Conservation (phyloP, 2,888 invertebrate genomes). For the Tiliacea aurago region DNA sequence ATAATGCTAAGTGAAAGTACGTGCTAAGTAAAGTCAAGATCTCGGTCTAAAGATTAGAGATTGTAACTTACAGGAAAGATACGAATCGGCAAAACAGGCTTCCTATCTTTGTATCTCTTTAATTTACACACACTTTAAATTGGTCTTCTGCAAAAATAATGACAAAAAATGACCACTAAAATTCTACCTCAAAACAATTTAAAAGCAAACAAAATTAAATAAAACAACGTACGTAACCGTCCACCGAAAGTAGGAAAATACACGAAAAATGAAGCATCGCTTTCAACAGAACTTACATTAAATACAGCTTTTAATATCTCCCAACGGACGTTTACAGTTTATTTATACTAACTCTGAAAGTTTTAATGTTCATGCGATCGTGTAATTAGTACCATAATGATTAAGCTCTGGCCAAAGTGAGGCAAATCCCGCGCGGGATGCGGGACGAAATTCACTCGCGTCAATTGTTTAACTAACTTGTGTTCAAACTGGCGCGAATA, state of each 20-base stretch:
- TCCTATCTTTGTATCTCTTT: no score
- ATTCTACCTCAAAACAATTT: neutral
- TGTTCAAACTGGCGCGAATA: neutral
- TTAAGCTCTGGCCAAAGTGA: neutral
- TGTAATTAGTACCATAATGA: neutral
- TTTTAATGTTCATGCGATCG: neutral
- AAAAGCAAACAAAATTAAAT: neutral
- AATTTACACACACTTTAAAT: no score
- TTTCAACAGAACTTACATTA: conserved; percentile 5
- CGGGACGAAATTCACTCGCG: neutral
- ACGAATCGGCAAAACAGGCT: no score
- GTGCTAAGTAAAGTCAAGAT: no score
- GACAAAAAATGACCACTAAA: neutral
- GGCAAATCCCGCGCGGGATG: neutral
- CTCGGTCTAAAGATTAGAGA: no score
- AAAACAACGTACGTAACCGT: neutral
- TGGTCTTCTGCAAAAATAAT: neutral
- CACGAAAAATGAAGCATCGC: neutral
- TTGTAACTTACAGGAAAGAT: no score
- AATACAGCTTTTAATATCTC: conserved; percentile 16
- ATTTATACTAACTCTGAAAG: neutral
- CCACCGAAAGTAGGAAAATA: neutral
- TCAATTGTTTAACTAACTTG: neutral
- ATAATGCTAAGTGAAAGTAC: no score
- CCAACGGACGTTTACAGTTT: neutral